Evolutionary conservation across 2,113 vertebrate genomes (phyloP), one percentile per base, ranked within the genome.

Genomic region (Coreoperca whiteheadi): DNA sequence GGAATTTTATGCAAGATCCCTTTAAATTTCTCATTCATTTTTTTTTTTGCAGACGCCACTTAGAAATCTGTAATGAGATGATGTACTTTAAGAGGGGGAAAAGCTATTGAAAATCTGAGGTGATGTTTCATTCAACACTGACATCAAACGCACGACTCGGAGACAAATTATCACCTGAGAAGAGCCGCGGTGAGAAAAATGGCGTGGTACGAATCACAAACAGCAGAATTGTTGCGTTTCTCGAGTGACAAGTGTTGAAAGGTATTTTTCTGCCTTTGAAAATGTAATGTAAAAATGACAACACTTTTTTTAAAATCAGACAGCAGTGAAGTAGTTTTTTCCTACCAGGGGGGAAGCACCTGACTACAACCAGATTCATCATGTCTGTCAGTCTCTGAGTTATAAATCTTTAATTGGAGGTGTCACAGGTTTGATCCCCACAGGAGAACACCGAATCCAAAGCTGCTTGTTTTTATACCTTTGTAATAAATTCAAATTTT

Each of bases 111-210:
- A 28, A 43, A 70, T 83, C 34, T 34, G 89, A 84, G 72, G 70
- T 74, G 87, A 79, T 71, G 67, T 59, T 90, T 84, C 66, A 84
- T 79, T 86, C 84, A 81, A 88, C 84, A 25, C 86, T 0, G 80
- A 70, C 86, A 75, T 91, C 77, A 87, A 83, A 84, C 1, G 34
- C 74, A 65, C 63, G 21, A 85, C 60, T 81, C 46, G 0, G 53
- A 83, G 78, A 89, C 74, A 72, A 93, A 93, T 93, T 93, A 94
- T 93, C 93, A 93, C 93, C 92, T 93, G 89, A 85, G 15, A 28
- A 53, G 63, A 80, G 59, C 9, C 3, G 39, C 61, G 89, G 85
- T 83, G 86, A 86, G 83, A 90, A 87, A 90, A 78, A 75, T 20
- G 66, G 53, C 2, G 21, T 4, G 32, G 51, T 51, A 83, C 15